Base-by-base conservation (phyloP, 2,113 vertebrate genomes). In the Saccopteryx bilineata region DNA sequence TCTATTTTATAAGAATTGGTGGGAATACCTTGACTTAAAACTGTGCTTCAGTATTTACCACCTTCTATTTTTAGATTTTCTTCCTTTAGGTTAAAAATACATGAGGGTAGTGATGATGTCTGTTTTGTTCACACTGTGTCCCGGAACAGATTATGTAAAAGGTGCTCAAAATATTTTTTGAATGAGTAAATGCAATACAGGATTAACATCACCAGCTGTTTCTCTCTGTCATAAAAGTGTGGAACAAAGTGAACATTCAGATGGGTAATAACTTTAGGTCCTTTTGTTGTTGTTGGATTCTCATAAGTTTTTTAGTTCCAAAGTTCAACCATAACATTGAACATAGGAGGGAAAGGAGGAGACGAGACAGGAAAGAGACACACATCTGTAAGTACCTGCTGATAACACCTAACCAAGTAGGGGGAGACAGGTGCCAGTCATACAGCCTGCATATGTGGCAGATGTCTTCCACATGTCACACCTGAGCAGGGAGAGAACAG, bases 381-480 rank as follows among this genome's bases (percentile, higher is more conserved):
- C 14, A 54, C 7, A 18, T n/a, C 81, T 94, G 8, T 65, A 50
- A 13, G 1, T 28, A 60, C 31, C 23, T 82, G 4, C 63, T 72
- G 1, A 23, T 9, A 72, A 23, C 68, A 82, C 1, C 3, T 1
- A 18, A 12, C 17, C 8, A 26, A 3, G 5, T 31, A 33, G 5
- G 31, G 0, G 54, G 28, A 21, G 14, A 26, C 74, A 79, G 5
- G 1, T 12, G 54, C 26, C 52, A 14, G 10, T 78, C 63, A 96
- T 31, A 1, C 4, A 12, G 10, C 46, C 87, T 95, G 48, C 46
- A 72, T 50, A 9, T 54, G 79, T 60, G 23, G 48, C 74, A 82
- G 54, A 17, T 4, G 24, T 3, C 23, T 50, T 61, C 87, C 75
- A 50, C 63, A 86, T 88, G 93, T 96, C 46, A 72, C 93, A 63